Evolutionary conservation across 1,140 invertebrate species (phyloP).

Genomic region (Eumaeus atala): DNA sequence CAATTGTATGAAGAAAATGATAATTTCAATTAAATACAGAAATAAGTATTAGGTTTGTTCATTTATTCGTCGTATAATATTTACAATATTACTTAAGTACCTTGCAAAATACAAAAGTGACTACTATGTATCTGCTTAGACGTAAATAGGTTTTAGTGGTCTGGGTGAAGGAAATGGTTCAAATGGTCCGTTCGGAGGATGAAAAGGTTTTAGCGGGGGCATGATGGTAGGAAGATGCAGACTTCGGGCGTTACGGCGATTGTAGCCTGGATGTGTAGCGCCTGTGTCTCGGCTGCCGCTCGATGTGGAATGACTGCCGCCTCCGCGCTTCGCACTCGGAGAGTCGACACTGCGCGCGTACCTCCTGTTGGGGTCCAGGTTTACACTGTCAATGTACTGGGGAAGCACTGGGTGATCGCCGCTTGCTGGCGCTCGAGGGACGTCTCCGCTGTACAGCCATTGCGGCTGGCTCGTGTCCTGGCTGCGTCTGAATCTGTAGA

Average conservation of each 20-base stretch:
- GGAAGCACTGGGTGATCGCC: constrained; percentile 42
- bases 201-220: no score
- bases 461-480: constrained; percentile 30
- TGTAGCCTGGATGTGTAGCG: constrained; percentile 38
- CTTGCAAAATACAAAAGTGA: no score
- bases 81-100: no score
- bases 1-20: no score
- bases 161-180: no score
- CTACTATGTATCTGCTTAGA: no score
- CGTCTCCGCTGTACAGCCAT: constrained; percentile 41
- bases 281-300: constrained; percentile 33
- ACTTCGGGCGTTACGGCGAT: constrained; percentile 40
- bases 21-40: no score
- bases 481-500: constrained; percentile 28
- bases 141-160: no score
- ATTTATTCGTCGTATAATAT: no score
- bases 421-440: constrained; percentile 33
- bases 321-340: constrained; percentile 36
- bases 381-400: constrained; percentile 38
- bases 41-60: no score
- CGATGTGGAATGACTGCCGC: constrained; percentile 32
- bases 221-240: no score
- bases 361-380: constrained; percentile 36
- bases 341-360: constrained; percentile 30
- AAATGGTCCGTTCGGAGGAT: no score